A percentile compares a stretch with the other conserved stretches of the same genome.
Conservation (phyloP, 2,888 invertebrate species). For the Malacosoma neustria region DNA sequence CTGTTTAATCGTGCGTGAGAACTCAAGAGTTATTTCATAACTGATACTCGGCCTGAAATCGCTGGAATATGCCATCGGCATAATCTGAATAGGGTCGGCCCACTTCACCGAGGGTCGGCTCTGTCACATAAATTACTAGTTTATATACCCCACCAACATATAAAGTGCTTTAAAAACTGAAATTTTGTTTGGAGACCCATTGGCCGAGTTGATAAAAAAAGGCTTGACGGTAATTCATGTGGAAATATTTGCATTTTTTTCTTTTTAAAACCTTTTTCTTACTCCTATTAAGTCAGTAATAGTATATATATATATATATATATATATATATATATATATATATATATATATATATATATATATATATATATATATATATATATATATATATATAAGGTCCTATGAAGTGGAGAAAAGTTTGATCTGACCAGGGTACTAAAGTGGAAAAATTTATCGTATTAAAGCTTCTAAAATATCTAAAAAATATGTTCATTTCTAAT, state of each 20-base stretch:
- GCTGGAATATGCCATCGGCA: slow-evolving; percentile 29
- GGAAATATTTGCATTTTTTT: neutral
- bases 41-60: neutral
- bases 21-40: neutral
- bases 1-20: slow-evolving; percentile 37
- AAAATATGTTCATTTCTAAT: too few relatives aligned
- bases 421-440: too few relatives aligned
- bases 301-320: too few relatives aligned
- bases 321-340: too few relatives aligned
- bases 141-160: slow-evolving; percentile 38
- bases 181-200: slow-evolving; percentile 5
- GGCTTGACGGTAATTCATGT: neutral
- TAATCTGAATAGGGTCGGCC: slow-evolving; percentile 48
- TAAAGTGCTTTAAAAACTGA: slow-evolving; percentile 5
- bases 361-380: too few relatives aligned
- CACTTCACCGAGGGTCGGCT: slow-evolving; percentile 41
- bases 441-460: too few relatives aligned
- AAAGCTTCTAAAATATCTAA: too few relatives aligned
- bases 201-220: neutral
- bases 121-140: slow-evolving; percentile 48
- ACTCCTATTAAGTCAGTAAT: too few relatives aligned
- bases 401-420: too few relatives aligned
- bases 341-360: too few relatives aligned
- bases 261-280: too few relatives aligned
- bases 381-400: too few relatives aligned